Evolutionary conservation across 2,113 vertebrate species (phyloP).

Genomic region (Copsychus sechellarum): DNA sequence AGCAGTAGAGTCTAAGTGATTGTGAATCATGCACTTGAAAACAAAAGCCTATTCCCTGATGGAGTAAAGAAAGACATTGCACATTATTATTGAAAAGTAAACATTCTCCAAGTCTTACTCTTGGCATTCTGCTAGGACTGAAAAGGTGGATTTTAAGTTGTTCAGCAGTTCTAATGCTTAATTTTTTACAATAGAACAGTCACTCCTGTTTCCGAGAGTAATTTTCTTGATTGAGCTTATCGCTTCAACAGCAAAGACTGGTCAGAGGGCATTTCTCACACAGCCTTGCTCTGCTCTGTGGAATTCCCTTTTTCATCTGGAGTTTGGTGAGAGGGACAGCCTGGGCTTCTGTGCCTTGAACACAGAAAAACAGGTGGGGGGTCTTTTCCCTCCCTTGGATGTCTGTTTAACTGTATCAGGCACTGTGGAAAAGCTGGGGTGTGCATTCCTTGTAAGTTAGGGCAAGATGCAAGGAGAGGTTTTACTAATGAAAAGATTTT

Average conservation of each 20-base stretch:
- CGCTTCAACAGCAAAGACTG: neutral
- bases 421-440: neutral
- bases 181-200: neutral
- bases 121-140: neutral
- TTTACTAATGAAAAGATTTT: neutral
- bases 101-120: neutral
- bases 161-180: neutral
- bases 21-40: neutral
- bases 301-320: neutral
- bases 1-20: neutral
- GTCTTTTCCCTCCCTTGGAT: accelerated
- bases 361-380: neutral
- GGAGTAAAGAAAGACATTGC: neutral
- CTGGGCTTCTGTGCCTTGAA: neutral
- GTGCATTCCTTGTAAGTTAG: neutral
- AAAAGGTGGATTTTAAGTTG: neutral
- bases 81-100: neutral
- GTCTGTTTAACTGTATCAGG: neutral
- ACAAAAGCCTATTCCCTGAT: neutral
- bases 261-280: neutral
- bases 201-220: neutral
- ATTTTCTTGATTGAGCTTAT: neutral
- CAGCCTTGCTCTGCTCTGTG: neutral
- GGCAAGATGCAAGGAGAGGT: neutral
- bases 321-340: neutral